These are phyloP conservation scores for Ceyx melanurus DNA, from an alignment of 2,113 vertebrate genomes.

Conservation along the genomic window DNA sequence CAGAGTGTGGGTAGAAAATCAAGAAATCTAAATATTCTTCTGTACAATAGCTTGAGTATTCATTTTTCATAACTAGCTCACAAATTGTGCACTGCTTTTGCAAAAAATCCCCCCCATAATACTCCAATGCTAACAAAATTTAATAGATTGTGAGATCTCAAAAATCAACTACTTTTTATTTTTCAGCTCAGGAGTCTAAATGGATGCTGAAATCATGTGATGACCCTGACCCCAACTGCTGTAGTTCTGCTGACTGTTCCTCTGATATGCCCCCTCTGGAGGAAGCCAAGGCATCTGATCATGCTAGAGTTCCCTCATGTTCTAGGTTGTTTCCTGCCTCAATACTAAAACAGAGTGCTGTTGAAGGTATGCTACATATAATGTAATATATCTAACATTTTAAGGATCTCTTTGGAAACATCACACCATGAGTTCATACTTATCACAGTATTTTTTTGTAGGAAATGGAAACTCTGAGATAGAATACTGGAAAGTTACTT, in stretches of 20 bases:
- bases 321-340: slow-evolving; percentile 84
- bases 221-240: slow-evolving; percentile 82
- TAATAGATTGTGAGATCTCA: background rate
- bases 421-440: rapidly evolving
- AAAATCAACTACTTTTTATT: background rate
- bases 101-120: background rate
- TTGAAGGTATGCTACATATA: slow-evolving; percentile 77
- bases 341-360: slow-evolving; percentile 86
- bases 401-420: background rate
- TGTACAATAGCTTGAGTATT: background rate
- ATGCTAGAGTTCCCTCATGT: slow-evolving; percentile 81
- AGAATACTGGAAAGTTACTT: background rate
- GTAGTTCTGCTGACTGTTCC: slow-evolving; percentile 79
- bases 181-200: slow-evolving; percentile 57
- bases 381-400: background rate
- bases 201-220: slow-evolving; percentile 94
- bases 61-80: background rate
- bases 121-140: background rate
- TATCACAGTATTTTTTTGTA: background rate
- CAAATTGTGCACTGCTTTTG: background rate
- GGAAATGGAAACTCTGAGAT: background rate
- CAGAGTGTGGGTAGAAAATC: background rate
- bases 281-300: slow-evolving; percentile 79
- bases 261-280: slow-evolving; percentile 79
- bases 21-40: background rate